These are phyloP conservation scores for Oncorhynchus masou DNA, from an alignment of 2,113 vertebrate species.

Conservation along the genomic window DNA sequence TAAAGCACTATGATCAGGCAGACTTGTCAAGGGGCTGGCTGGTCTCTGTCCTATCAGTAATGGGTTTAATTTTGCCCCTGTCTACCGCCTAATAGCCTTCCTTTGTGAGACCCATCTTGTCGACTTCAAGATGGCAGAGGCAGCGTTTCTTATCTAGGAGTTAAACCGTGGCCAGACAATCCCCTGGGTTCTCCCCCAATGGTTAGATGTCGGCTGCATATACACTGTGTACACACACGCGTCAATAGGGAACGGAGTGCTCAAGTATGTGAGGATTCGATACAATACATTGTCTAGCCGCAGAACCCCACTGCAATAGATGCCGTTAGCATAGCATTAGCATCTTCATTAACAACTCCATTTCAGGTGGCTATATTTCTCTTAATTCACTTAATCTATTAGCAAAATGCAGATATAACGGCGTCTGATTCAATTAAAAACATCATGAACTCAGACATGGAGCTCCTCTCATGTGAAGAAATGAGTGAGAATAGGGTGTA, in stretches of 20 bases:
- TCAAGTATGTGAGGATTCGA: neutral
- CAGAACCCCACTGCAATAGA: neutral
- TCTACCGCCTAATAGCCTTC: conserved; percentile 54
- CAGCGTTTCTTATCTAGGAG: conserved; percentile 39
- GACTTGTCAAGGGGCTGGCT: conserved; percentile 40
- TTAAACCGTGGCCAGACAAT: conserved; percentile 13
- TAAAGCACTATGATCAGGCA: conserved; percentile 28
- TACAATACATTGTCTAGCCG: neutral
- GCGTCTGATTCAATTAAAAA: neutral
- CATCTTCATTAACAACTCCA: conserved; percentile 40
- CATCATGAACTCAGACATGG: neutral
- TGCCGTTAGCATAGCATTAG: conserved; percentile 1
- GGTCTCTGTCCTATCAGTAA: conserved; percentile 55
- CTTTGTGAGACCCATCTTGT: conserved; percentile 37
- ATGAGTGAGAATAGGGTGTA: neutral
- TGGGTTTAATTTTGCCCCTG: conserved; percentile 49
- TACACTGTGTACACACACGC: neutral
- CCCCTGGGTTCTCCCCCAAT: conserved; percentile 6
- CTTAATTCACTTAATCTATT: conserved; percentile 49
- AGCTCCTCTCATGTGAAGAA: neutral
- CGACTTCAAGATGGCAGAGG: conserved; percentile 23
- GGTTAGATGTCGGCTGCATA: neutral
- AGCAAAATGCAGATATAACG: conserved; percentile 39
- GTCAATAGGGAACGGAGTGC: neutral
- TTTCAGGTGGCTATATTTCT: conserved; percentile 44